Conservation (phyloP, 2,888 invertebrate genomes). For the Aleiodes testaceus region DNA sequence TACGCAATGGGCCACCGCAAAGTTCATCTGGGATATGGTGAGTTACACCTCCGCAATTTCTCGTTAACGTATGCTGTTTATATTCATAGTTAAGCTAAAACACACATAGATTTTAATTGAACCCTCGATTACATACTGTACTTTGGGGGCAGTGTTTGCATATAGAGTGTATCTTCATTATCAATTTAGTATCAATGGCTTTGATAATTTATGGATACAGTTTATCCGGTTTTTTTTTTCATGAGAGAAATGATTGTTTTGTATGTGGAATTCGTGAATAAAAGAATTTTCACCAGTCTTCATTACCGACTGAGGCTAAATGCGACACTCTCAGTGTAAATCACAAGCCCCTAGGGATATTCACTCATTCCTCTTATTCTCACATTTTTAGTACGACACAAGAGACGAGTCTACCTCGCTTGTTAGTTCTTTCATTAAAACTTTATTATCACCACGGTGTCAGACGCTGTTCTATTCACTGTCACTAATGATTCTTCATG, state of each 20-base stretch:
- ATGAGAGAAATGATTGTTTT: too few species aligned
- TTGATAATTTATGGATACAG: neutral
- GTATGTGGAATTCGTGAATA: too few species aligned
- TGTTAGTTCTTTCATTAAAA: slow-evolving; percentile 1
- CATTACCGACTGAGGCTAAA: neutral
- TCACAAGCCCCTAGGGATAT: neutral
- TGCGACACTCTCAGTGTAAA: neutral
- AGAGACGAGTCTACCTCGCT: neutral
- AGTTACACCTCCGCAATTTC: slow-evolving; percentile 48
- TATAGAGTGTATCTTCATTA: slow-evolving; percentile 50
- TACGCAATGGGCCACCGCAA: slow-evolving; percentile 48
- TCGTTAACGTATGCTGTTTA: slow-evolving; percentile 51
- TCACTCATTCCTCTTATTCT: too few species aligned
- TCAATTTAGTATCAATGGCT: slow-evolving; percentile 40
- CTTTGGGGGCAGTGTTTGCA: neutral
- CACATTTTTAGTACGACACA: too few species aligned
- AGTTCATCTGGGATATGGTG: slow-evolving; percentile 42
- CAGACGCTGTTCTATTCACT: neutral
- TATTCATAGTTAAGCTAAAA: slow-evolving; percentile 50
- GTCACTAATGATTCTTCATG: neutral
- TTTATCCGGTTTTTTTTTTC: too few species aligned
- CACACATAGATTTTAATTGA: slow-evolving; percentile 52
- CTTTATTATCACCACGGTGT: neutral
- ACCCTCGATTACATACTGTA: slow-evolving; percentile 49
- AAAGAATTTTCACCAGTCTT: neutral